Conservation (phyloP, 1,140 invertebrate species). For the Drosophila santomea region DNA sequence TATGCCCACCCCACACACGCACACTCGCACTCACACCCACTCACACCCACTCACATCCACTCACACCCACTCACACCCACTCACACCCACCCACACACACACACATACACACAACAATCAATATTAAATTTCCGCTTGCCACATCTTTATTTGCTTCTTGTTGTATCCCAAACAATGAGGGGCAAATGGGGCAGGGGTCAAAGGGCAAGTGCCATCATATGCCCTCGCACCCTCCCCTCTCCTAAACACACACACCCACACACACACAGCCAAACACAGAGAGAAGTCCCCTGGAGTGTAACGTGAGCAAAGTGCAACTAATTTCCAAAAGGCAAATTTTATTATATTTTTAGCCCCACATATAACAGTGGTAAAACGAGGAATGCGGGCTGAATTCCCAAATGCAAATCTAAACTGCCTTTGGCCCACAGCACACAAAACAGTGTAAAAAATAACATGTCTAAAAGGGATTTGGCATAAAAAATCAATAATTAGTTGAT, state of each 20-base stretch:
- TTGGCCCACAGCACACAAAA: slow-evolving; percentile 36
- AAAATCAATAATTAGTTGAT: slow-evolving; percentile 1
- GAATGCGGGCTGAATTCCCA: slow-evolving; percentile 60
- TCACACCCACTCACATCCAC: slow-evolving; percentile 17
- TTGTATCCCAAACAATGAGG: slow-evolving; percentile 39
- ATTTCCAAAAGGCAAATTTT: slow-evolving; percentile 79
- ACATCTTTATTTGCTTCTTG: slow-evolving; percentile 78
- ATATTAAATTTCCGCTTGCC: slow-evolving; percentile 80
- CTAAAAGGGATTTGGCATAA: not conserved
- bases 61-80: slow-evolving; percentile 23
- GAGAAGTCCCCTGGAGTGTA: slow-evolving; percentile 37
- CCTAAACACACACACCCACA: not conserved
- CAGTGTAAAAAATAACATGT: slow-evolving; percentile 4
- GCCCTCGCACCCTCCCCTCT: not conserved
- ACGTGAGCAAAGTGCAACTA: slow-evolving; percentile 76
- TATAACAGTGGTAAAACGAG: slow-evolving; percentile 30
- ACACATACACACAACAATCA: slow-evolving; percentile 61
- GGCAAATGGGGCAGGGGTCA: slow-evolving; percentile 6
- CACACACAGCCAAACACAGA: not conserved
- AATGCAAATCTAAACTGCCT: slow-evolving; percentile 79
- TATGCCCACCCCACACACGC: not conserved
- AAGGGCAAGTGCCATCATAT: slow-evolving; percentile 30
- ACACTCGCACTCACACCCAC: slow-evolving; percentile 18
- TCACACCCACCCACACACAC: slow-evolving; percentile 23
- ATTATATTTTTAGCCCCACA: slow-evolving; percentile 61